Conservation (phyloP, 2,113 vertebrate genomes). For the Gopherus evgoodei region DNA sequence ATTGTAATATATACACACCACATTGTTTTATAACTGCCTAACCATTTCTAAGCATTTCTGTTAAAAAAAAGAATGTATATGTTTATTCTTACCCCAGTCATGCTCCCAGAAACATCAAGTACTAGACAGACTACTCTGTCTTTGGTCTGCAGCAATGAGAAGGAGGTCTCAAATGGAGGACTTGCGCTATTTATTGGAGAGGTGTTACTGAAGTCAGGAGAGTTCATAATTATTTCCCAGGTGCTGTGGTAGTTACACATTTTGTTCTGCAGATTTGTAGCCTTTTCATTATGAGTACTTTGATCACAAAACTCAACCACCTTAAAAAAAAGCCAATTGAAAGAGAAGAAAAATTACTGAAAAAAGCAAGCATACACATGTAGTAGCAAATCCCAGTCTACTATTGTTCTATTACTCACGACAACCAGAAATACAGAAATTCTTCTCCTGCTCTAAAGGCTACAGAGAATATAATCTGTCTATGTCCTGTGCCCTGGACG, state of each 20-base stretch:
- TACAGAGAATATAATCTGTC: neutral
- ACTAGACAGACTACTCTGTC: conserved; percentile 71
- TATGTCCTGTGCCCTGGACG: neutral
- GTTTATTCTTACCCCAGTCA: conserved; percentile 43
- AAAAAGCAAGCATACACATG: neutral
- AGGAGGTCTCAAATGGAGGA: conserved; percentile 15
- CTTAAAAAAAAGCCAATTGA: conserved; percentile 55
- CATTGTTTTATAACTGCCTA: neutral
- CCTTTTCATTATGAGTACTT: conserved; percentile 73
- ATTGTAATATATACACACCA: neutral
- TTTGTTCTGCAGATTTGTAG: conserved; percentile 81
- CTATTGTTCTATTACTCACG: neutral
- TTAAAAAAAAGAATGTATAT: neutral
- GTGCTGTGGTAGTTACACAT: conserved; percentile 75
- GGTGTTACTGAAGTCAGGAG: conserved; percentile 63
- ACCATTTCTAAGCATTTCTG: neutral
- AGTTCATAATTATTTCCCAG: conserved; percentile 75
- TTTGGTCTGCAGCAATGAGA: conserved; percentile 67
- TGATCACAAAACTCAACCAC: conserved; percentile 76
- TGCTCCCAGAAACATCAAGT: conserved; percentile 81
- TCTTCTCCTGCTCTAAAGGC: neutral
- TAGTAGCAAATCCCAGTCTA: neutral
- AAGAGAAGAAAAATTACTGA: neutral
- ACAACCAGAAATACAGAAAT: neutral
- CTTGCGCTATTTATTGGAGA: neutral